Percentiles rank a stretch among this genome's conserved stretches.
These are phyloP conservation scores for Aethina tumida DNA, from an alignment of 1,140 invertebrate genomes.

Conservation along the genomic window DNA sequence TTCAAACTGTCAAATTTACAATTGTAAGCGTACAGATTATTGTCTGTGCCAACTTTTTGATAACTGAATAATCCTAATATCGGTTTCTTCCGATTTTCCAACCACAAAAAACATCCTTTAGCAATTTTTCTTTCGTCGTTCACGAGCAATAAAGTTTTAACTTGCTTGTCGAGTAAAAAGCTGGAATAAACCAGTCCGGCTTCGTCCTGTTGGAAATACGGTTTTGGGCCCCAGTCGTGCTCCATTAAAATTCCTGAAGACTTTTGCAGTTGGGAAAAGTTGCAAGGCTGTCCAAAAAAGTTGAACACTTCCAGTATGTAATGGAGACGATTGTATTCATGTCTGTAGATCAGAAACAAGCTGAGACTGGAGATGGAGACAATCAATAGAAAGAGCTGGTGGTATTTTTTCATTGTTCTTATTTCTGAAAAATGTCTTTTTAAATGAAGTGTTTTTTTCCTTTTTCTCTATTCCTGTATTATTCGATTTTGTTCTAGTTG, in stretches of 20 bases:
- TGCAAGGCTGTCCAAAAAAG: slow-evolving; percentile 57
- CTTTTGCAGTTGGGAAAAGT: slow-evolving; percentile 38
- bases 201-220: slow-evolving; percentile 35
- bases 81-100: slow-evolving; percentile 41
- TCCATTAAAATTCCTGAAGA: slow-evolving; percentile 36
- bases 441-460: no score
- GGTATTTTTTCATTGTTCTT: slow-evolving; percentile 59
- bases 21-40: slow-evolving; percentile 29
- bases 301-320: slow-evolving; percentile 68
- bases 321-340: slow-evolving; percentile 63
- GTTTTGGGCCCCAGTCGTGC: slow-evolving; percentile 32
- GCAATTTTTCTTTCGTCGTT: slow-evolving; percentile 36
- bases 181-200: slow-evolving; percentile 44
- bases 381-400: slow-evolving; percentile 56
- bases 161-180: slow-evolving; percentile 40
- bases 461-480: no score
- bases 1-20: slow-evolving; percentile 39
- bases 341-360: slow-evolving; percentile 62
- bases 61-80: slow-evolving; percentile 41
- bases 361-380: slow-evolving; percentile 54
- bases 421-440: no score
- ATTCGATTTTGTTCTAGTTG: no score
- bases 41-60: slow-evolving; percentile 30
- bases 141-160: slow-evolving; percentile 41
- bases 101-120: slow-evolving; percentile 43